Conservation (phyloP, 2,888 invertebrate species). For the Agonopterix alstromeriana region DNA sequence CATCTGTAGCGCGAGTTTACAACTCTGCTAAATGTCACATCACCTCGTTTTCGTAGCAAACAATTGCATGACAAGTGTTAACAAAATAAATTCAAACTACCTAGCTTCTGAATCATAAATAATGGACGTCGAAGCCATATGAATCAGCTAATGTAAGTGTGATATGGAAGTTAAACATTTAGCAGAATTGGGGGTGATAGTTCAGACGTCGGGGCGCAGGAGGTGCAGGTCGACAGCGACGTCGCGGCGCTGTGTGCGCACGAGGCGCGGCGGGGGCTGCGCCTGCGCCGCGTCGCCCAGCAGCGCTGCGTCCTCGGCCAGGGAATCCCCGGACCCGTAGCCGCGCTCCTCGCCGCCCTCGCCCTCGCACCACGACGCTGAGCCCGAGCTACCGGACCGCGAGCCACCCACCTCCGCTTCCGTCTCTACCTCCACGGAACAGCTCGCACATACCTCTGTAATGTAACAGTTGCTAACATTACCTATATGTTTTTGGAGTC, state of each 20-base stretch:
- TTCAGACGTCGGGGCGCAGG: conserved; percentile 61
- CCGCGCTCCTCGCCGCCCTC: conserved; percentile 67
- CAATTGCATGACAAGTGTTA: neutral
- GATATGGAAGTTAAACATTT: too few species aligned
- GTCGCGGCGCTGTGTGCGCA: conserved; percentile 55
- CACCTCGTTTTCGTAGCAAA: neutral
- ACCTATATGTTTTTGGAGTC: too few species aligned
- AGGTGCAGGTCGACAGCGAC: conserved; percentile 69
- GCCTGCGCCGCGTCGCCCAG: conserved; percentile 41
- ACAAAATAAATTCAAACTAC: neutral
- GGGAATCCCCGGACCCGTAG: conserved; percentile 72
- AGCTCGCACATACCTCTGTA: conserved; percentile 66
- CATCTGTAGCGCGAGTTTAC: neutral
- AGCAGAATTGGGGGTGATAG: neutral
- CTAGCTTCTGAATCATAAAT: neutral
- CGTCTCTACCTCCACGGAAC: conserved; percentile 66
- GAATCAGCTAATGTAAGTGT: too few species aligned
- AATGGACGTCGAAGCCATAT: neutral
- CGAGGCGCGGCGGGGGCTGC: conserved; percentile 33
- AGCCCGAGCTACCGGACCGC: conserved; percentile 64
- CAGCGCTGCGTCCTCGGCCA: conserved; percentile 67
- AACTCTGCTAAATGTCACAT: neutral
- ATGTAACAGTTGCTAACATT: conserved; percentile 15
- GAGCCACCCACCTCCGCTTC: conserved; percentile 57
- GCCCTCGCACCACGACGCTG: conserved; percentile 74